These are phyloP conservation scores for Coptotermes formosanus DNA, from an alignment of 1,140 invertebrate species.

Conservation along the genomic window DNA sequence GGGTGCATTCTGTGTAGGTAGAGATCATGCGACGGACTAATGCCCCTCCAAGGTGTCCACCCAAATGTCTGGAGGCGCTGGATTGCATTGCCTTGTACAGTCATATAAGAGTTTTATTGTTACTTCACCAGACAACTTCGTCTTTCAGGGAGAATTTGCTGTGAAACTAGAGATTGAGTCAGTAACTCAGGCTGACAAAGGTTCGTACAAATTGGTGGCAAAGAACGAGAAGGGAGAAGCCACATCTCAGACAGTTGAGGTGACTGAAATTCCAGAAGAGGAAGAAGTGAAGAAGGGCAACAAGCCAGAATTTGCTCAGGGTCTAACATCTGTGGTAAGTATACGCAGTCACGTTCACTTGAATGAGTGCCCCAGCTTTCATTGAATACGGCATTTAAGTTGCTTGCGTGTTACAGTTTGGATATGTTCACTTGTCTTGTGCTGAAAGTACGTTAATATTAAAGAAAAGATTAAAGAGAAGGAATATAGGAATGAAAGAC, in stretches of 20 bases:
- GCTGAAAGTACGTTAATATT: too few relatives aligned
- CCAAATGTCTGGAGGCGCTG: too few relatives aligned
- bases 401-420: neutral
- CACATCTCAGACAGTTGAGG: conserved; percentile 82
- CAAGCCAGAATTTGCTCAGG: conserved; percentile 60
- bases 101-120: too few relatives aligned
- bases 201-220: conserved; percentile 85
- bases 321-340: conserved; percentile 70
- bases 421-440: too few relatives aligned
- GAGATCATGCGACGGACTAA: too few relatives aligned
- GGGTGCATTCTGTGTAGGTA: too few relatives aligned
- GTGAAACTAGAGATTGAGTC: conserved; percentile 85
- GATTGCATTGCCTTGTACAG: too few relatives aligned
- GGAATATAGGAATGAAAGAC: too few relatives aligned
- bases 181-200: conserved; percentile 75
- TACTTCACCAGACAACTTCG: neutral
- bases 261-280: conserved; percentile 74
- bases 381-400: neutral
- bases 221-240: conserved; percentile 93
- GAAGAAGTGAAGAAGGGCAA: conserved; percentile 60
- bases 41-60: too few relatives aligned
- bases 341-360: neutral
- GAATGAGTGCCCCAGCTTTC: neutral
- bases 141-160: conserved; percentile 73
- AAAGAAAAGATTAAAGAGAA: too few relatives aligned